Conservation (phyloP, 2,888 invertebrate species). For the Leptinotarsa peninsularis region DNA sequence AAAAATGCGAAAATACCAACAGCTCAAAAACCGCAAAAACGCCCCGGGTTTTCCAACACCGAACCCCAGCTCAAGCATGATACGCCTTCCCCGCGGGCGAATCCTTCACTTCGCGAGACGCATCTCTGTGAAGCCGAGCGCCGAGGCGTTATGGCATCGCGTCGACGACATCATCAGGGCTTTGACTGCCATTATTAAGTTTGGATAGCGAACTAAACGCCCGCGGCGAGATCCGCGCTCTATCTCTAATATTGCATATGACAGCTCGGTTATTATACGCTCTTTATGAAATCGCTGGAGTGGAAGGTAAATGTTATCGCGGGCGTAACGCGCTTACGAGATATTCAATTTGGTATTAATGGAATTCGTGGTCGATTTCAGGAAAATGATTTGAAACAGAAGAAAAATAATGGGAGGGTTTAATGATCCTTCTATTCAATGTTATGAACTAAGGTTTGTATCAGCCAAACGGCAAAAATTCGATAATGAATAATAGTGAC, state of each 20-base stretch:
- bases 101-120: conserved; percentile 32
- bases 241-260: conserved; percentile 57
- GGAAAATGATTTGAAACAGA: too few species aligned
- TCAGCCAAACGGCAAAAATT: too few species aligned
- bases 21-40: conserved; percentile 22
- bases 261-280: conserved; percentile 56
- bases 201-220: conserved; percentile 66
- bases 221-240: conserved; percentile 52
- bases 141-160: conserved; percentile 44
- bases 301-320: conserved; percentile 44
- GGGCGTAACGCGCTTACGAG: conserved; percentile 9
- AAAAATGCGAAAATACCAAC: not conserved
- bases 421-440: too few species aligned
- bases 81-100: conserved; percentile 25
- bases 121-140: conserved; percentile 43
- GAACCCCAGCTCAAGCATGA: conserved; percentile 21
- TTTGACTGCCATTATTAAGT: conserved; percentile 64
- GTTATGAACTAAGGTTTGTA: too few species aligned
- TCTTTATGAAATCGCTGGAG: conserved; percentile 38
- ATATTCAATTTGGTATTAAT: conserved; percentile 23
- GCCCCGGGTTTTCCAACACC: conserved; percentile 19
- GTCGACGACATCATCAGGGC: conserved; percentile 41
- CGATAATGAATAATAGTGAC: too few species aligned
- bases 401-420: too few species aligned
- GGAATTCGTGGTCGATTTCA: not conserved